Base-by-base conservation (phyloP, 2,888 invertebrate species). In the Schizaphis graminum region DNA sequence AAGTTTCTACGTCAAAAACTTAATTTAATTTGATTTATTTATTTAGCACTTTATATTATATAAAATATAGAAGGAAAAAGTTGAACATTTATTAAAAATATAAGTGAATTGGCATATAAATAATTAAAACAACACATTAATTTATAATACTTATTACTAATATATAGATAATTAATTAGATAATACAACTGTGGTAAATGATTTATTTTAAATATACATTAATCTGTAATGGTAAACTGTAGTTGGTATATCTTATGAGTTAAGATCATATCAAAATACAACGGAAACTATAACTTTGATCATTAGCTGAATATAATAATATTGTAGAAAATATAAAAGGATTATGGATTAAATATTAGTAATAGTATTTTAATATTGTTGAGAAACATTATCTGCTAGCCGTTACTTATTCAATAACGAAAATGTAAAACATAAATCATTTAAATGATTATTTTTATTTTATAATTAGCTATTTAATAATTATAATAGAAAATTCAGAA, bases 1-100 rank as follows among this genome's bases (percentile, higher is more conserved):
- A 57, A 89, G 89, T 57, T 89, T 89, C 16, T 28, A 56, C 57
- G 89, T 89, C 89, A 57, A 89, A 89, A 89, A 89, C 89, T 89
- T 35, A 53, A n/a, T 88, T 88, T 35, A 35, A 53, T 88, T 86
- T 57, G 57, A 89, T 89, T 89, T 89, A 89, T 89, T 89, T 57
- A 89, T 41, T 57, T 77, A 77, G 35, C 77, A 77, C 77, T 77
- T 77, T 77, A 56, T 44, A 11, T 56, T 56, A 28, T 57, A 53
- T 41, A 56, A 89, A 89, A 56, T 89, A 89, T 56, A 26, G 26
- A 44, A 26, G 44, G 41, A 28, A 56, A 86, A 77, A 77, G 77
- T 77, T 77, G 21, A 35, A 77, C 35, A 77, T 77, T 77, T 77
- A 77, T 90, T 67, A 90, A 90, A 61, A 61, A 90, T 47, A 28